Evolutionary conservation across 2,113 vertebrate genomes (phyloP).

Genomic region (Rhipidura dahli): DNA sequence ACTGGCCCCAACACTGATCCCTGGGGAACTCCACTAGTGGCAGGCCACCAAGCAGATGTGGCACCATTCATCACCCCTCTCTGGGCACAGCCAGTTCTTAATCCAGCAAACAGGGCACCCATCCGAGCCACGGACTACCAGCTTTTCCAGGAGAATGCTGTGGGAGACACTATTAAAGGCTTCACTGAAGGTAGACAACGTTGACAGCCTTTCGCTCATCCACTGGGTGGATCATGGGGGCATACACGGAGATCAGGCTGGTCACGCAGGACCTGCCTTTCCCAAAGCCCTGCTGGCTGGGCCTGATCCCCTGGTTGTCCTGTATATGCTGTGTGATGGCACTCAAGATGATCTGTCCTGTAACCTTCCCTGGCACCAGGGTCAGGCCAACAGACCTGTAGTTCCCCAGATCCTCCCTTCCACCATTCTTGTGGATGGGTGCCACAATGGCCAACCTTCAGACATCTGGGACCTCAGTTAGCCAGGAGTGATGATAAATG

Average conservation of each 20-base stretch:
- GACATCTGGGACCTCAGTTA: background rate
- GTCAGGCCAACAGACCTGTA: background rate
- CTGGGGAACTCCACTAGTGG: background rate
- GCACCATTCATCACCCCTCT: background rate
- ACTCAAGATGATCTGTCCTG: background rate
- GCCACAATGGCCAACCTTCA: background rate
- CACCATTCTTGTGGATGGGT: background rate
- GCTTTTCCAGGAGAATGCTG: background rate
- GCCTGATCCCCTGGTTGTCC: background rate
- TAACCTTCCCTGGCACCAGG: background rate
- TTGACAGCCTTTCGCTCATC: background rate
- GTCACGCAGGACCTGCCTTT: background rate
- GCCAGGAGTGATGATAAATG: background rate
- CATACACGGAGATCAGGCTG: background rate
- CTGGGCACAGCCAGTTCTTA: background rate
- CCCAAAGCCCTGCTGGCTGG: background rate
- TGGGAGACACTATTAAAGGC: background rate
- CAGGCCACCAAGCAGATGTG: background rate
- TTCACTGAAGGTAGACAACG: background rate
- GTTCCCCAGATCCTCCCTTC: background rate
- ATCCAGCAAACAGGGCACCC: background rate
- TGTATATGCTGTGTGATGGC: background rate
- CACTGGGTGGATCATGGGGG: fast-evolving
- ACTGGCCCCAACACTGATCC: background rate
- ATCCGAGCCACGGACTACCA: background rate